Percentiles rank a stretch among this genome's conserved stretches.
These are phyloP conservation scores for Zygothrica quintamaculata DNA, from an alignment of 2,888 invertebrate genomes.

Conservation along the genomic window DNA sequence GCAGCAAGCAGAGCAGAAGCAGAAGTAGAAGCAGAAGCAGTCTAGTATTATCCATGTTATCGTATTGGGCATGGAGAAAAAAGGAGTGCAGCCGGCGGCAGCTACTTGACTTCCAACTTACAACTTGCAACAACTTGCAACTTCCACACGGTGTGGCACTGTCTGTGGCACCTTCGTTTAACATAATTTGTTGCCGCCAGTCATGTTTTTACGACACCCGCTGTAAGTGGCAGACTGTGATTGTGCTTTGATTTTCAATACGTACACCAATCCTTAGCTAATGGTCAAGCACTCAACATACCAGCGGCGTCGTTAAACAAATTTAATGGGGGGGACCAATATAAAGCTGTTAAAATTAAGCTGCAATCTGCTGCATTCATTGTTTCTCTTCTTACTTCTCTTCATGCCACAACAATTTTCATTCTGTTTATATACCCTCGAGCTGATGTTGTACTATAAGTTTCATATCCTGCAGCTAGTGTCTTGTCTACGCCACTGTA, in stretches of 20 bases:
- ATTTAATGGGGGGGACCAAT: background rate
- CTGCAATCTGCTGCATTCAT: background rate
- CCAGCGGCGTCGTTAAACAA: background rate
- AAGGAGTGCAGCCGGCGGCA: conserved; percentile 15
- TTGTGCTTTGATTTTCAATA: conserved; percentile 41
- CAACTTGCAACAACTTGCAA: too few species aligned
- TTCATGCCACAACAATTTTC: background rate
- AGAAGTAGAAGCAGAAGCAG: background rate
- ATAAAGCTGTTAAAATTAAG: too few species aligned
- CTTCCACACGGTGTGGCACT: conserved; percentile 34
- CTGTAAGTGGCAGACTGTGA: conserved; percentile 50
- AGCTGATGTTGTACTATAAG: too few species aligned
- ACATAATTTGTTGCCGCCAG: conserved; percentile 75
- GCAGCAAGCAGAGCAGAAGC: conserved; percentile 5
- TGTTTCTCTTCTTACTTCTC: conserved; percentile 11
- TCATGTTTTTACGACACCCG: conserved; percentile 70
- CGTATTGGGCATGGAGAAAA: too few species aligned
- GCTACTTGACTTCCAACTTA: conserved; percentile 75
- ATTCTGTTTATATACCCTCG: too few species aligned
- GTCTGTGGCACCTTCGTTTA: conserved; percentile 60
- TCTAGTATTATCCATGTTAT: too few species aligned
- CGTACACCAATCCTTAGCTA: conserved; percentile 7
- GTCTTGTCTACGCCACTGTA: conserved; percentile 9
- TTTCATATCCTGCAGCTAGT: too few species aligned
- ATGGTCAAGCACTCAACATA: conserved; percentile 15